Evolutionary conservation across 2,113 vertebrate genomes (phyloP).

Genomic region (Argyrosomus japonicus): DNA sequence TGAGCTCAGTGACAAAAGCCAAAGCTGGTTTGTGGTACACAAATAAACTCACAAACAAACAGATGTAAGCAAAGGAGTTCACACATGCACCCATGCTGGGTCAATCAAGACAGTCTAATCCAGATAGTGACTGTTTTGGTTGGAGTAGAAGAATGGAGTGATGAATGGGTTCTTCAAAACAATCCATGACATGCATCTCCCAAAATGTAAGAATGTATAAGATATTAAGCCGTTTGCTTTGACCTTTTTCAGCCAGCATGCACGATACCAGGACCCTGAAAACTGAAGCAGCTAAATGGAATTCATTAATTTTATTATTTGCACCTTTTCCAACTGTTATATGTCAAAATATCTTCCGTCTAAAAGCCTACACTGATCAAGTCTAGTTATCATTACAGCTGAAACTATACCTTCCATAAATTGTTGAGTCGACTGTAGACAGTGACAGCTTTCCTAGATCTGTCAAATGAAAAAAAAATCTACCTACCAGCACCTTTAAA

Average conservation of each 20-base stretch:
- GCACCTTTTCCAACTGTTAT: neutral
- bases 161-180: neutral
- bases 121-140: neutral
- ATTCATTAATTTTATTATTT: neutral
- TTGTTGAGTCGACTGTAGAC: neutral
- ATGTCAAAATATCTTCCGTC: no score
- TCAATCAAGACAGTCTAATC: conserved; percentile 21
- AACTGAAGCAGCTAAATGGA: neutral
- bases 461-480: neutral
- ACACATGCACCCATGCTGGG: conserved; percentile 19
- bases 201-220: no score
- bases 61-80: conserved; percentile 19
- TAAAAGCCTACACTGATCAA: neutral
- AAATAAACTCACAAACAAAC: conserved; percentile 25
- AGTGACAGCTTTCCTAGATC: neutral
- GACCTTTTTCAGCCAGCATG: no score
- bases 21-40: conserved; percentile 32
- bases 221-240: no score
- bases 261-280: neutral
- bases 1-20: conserved; percentile 28
- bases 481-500: neutral
- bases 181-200: neutral
- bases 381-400: neutral
- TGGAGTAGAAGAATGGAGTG: neutral
- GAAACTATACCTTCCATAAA: no score